A percentile compares a stretch with the other conserved stretches of the same genome.
Evolutionary conservation across 2,888 invertebrate genomes (phyloP).

Genomic region (Nesidiocoris tenuis): DNA sequence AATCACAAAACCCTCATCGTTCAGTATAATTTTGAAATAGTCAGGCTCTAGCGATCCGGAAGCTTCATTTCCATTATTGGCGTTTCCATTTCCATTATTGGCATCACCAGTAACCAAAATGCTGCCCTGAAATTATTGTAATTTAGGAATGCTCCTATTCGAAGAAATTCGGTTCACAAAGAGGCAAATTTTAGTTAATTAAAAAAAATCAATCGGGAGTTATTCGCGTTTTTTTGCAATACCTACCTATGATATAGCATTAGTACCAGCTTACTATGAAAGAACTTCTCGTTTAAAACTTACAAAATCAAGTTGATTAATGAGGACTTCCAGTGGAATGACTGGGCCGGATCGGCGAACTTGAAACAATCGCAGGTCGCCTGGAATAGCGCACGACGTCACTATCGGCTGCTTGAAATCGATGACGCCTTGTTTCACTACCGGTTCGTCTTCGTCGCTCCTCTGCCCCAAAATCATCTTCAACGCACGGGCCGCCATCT

Average conservation of each 20-base stretch:
- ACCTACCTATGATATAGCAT: no score
- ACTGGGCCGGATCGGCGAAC: conserved; percentile 61
- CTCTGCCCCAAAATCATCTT: neutral
- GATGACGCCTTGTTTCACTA: conserved; percentile 48
- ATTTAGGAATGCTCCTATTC: no score
- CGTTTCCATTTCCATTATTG: no score
- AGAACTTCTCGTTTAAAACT: conserved; percentile 22
- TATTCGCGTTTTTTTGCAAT: no score
- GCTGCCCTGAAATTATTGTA: conserved; percentile 26
- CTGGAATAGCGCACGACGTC: conserved; percentile 60
- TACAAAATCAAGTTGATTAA: conserved; percentile 43
- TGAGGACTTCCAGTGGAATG: conserved; percentile 56
- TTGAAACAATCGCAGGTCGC: conserved; percentile 62
- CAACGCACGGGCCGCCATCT: conserved; percentile 26
- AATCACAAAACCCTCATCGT: conserved; percentile 60
- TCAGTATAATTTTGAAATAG: conserved; percentile 64
- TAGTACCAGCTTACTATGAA: no score
- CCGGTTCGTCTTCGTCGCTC: neutral
- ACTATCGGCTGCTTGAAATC: conserved; percentile 55
- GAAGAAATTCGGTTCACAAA: no score
- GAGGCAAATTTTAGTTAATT: no score
- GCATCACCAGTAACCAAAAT: conserved; percentile 34
- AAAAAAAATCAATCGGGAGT: no score
- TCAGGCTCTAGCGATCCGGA: conserved; percentile 55
- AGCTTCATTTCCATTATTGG: no score